Base-by-base conservation (phyloP, 2,888 invertebrate species). In the Calameuta pallipes region DNA sequence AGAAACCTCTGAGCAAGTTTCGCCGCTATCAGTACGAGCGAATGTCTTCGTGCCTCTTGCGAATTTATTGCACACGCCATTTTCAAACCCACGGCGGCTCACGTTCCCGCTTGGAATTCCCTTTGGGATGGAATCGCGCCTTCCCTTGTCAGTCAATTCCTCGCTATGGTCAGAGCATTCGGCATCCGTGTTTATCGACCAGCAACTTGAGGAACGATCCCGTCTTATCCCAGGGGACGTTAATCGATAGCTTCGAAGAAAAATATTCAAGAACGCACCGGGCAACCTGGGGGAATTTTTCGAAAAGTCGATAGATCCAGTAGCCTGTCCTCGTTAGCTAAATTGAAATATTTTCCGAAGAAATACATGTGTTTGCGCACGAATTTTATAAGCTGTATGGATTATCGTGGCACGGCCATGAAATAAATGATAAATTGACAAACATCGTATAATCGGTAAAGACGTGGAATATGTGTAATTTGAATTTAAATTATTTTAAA, bases 1-100 rank as follows among this genome's bases (percentile, higher is more conserved):
- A 82, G 56, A 82, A 80, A 78, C 80, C 80, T 77, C 78, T 74
- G 79, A 77, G 79, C 78, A 77, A 81, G 77, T 79, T 78, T 82
- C 76, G 81, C 84, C 83, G 84, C 85, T 85, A 86, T 85, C 85
- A 82, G 84, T 79, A 80, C 80, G 77, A 81, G 76, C 80, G 82
- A 23, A 56, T 56, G 56, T 56, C 56, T 56, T 83, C 77, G 75
- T 82, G 80, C 80, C 79, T 81, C 81, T 76, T 76, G 82, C 81
- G 82, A 83, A 85, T 86, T 86, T 86, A 86, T 86, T 83, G 84
- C 85, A 74, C 75, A 79, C 75, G 79, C 75, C 81, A 80, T 81
- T 76, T 74, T 69, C 80, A 76, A 75, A 82, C 78, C 80, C 78
- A 79, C 79, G 75, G 80, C 78, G 74, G 37, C 69, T 71, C 41